phyloP scores from a whole-genome alignment of 2,113 vertebrate species.

The Narcine bancroftii region DNA sequence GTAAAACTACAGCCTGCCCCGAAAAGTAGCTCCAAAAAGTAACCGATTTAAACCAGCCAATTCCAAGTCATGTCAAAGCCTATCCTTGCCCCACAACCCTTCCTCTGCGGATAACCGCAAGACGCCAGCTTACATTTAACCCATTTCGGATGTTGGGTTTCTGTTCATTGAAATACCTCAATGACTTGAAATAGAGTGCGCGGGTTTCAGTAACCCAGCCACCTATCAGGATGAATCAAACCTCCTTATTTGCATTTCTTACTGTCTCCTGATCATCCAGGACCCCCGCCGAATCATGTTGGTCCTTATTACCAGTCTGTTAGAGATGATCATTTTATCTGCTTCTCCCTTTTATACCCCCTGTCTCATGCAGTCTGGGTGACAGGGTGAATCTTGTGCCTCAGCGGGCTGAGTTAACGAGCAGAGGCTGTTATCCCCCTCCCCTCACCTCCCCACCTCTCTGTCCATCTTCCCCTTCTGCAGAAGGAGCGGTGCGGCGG shows the following conservation, averaged over 20 bases:
- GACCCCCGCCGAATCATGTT: neutral
- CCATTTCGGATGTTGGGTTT: neutral
- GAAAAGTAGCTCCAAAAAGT: neutral
- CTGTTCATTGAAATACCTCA: neutral
- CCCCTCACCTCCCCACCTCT: constrained; percentile 1
- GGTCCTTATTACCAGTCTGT: neutral
- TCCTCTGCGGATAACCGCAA: neutral
- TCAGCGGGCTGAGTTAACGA: neutral
- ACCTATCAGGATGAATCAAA: neutral
- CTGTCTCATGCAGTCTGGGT: neutral
- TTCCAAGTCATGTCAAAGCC: neutral
- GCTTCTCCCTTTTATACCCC: neutral
- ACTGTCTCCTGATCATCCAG: neutral
- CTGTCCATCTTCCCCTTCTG: neutral
- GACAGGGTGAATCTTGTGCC: neutral
- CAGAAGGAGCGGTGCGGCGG: constrained; percentile 38
- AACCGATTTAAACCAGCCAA: neutral
- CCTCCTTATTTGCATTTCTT: neutral
- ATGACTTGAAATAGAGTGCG: neutral
- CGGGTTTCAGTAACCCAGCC: neutral
- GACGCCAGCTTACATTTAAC: neutral
- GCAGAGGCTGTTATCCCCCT: neutral
- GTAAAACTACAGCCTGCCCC: neutral
- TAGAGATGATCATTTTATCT: neutral
- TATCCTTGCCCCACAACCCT: neutral